Evolutionary conservation across 2,888 invertebrate species (phyloP).

Genomic region (Oxyscelio sp.): DNA sequence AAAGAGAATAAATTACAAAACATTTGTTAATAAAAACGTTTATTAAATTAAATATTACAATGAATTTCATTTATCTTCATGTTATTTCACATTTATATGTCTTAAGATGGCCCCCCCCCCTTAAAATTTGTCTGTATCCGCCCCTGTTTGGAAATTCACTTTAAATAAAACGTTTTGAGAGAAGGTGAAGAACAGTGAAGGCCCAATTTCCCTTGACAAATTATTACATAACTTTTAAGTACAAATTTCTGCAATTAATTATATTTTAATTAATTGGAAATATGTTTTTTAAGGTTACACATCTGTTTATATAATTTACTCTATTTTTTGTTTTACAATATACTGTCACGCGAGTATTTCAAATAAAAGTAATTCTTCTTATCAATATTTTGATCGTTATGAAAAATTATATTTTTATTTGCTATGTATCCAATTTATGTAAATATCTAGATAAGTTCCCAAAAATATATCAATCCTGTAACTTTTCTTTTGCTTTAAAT

Average conservation of each 20-base stretch:
- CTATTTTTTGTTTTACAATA: too few species aligned
- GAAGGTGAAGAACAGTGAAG: not conserved
- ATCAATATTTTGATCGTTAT: too few species aligned
- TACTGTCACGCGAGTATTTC: too few species aligned
- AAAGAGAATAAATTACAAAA: too few species aligned
- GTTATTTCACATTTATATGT: too few species aligned
- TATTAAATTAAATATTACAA: too few species aligned
- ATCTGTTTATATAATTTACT: not conserved
- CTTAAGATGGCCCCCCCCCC: too few species aligned
- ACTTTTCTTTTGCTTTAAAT: conserved; percentile 76
- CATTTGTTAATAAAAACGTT: too few species aligned
- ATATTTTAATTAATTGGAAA: conserved; percentile 28
- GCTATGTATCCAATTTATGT: conserved; percentile 7
- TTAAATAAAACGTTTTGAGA: not conserved
- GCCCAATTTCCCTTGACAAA: conserved; percentile 37
- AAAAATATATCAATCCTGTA: conserved; percentile 46
- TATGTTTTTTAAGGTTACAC: not conserved
- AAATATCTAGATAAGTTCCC: conserved; percentile 47
- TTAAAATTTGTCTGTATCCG: too few species aligned
- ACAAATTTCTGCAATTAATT: not conserved
- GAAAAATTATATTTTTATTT: conserved; percentile 3
- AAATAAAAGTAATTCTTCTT: too few species aligned
- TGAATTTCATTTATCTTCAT: too few species aligned
- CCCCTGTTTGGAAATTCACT: too few species aligned
- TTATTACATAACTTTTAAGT: conserved; percentile 11